phyloP scores from a whole-genome alignment of 30 jellyfish, hydroid and myxozoan genomes.

The Turritopsis dohrnii region DNA sequence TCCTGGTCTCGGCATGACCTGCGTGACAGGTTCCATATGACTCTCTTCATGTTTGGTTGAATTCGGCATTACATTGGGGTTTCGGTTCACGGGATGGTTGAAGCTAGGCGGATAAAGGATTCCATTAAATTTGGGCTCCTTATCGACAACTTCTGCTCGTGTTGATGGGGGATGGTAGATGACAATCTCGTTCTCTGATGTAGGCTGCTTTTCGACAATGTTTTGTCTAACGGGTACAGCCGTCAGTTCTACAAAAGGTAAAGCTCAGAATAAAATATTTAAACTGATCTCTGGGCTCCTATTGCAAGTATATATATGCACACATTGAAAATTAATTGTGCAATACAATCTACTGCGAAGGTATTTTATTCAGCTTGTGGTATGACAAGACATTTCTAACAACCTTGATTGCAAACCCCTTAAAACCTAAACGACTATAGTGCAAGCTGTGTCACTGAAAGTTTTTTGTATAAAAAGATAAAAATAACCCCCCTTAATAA shows the following conservation, averaged over 20 bases:
- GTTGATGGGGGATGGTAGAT: slow-evolving; percentile 9
- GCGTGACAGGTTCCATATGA: neutral
- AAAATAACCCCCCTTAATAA: no score
- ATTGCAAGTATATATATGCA: neutral
- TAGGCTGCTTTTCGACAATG: neutral
- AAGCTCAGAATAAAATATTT: no score
- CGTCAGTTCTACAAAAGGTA: neutral
- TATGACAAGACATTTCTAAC: no score
- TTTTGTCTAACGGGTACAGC: neutral
- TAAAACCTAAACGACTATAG: no score
- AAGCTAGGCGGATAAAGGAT: slow-evolving; percentile 1
- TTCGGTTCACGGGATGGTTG: neutral
- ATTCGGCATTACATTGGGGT: neutral
- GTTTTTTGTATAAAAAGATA: no score
- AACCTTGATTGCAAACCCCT: no score
- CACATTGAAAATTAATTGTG: no score
- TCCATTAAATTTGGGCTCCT: neutral
- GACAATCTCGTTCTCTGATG: neutral
- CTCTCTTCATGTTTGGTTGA: neutral
- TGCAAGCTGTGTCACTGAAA: no score
- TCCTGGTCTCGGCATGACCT: neutral
- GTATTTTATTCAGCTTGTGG: no score
- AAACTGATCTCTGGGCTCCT: neutral
- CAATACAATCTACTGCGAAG: no score
- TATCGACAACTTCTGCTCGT: neutral